These are phyloP conservation scores for Lochmaea crataegi DNA, from an alignment of 2,888 invertebrate genomes.

Conservation along the genomic window DNA sequence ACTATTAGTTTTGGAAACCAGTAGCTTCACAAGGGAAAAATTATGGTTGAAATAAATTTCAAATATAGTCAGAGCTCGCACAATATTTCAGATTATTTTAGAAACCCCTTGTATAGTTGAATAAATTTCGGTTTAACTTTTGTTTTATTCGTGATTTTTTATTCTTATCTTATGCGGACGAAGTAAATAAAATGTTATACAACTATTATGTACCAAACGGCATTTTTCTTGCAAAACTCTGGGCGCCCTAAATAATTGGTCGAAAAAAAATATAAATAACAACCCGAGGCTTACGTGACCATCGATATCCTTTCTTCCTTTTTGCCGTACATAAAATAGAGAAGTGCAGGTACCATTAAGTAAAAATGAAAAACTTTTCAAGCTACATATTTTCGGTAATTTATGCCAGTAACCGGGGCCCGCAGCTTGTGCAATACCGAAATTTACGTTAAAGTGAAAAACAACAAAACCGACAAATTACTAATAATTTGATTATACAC, in stretches of 20 bases:
- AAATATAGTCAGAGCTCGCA: too few relatives aligned
- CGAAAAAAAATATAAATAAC: slow-evolving; percentile 28
- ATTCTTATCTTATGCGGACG: too few relatives aligned
- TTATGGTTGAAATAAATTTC: too few relatives aligned
- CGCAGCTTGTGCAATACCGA: slow-evolving; percentile 48
- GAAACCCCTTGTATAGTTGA: too few relatives aligned
- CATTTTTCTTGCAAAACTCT: background rate
- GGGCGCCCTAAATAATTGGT: slow-evolving; percentile 25
- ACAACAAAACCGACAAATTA: slow-evolving; percentile 17
- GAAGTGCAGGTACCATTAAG: slow-evolving; percentile 45
- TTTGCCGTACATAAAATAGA: slow-evolving; percentile 38
- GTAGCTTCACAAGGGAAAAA: too few relatives aligned
- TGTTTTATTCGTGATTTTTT: too few relatives aligned
- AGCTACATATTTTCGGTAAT: slow-evolving; percentile 47
- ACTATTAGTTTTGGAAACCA: too few relatives aligned
- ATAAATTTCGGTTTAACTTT: too few relatives aligned
- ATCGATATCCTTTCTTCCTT: slow-evolving; percentile 42
- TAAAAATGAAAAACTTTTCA: slow-evolving; percentile 33
- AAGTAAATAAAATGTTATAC: background rate
- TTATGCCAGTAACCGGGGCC: slow-evolving; percentile 44
- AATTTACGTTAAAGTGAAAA: slow-evolving; percentile 21
- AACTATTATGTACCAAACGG: slow-evolving; percentile 10
- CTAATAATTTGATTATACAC: slow-evolving; percentile 38
- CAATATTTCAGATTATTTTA: too few relatives aligned
- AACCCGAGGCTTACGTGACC: slow-evolving; percentile 48